phyloP scores from a whole-genome alignment of 2,888 invertebrate genomes.

The Caenorhabditis uteleia region DNA sequence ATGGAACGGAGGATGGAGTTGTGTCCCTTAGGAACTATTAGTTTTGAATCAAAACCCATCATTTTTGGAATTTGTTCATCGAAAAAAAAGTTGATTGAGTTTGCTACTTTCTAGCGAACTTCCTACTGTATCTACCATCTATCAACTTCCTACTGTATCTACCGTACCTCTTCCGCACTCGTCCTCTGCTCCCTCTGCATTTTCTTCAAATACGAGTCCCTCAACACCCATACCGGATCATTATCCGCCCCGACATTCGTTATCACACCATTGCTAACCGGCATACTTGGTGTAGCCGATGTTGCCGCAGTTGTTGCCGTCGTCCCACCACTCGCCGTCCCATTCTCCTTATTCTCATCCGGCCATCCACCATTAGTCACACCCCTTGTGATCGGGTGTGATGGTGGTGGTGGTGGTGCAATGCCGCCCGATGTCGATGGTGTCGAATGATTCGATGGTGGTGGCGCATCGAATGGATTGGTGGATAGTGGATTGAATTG shows the following conservation, averaged over 20 bases:
- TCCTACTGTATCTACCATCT: too few relatives aligned
- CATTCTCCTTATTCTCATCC: constrained; percentile 50
- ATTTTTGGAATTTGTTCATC: too few relatives aligned
- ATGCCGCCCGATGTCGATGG: constrained; percentile 10
- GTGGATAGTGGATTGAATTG: constrained; percentile 1
- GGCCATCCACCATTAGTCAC: constrained; percentile 24
- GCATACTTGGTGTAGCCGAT: constrained; percentile 4
- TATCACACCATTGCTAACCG: neutral
- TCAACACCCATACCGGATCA: constrained; percentile 66
- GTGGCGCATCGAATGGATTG: constrained; percentile 24
- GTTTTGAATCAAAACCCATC: neutral
- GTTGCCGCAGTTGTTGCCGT: constrained; percentile 3
- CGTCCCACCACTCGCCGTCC: constrained; percentile 2
- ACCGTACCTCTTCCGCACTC: constrained; percentile 21
- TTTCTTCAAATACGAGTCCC: constrained; percentile 66
- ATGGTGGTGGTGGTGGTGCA: constrained; percentile 50
- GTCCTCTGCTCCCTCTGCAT: constrained; percentile 61
- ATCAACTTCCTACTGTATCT: neutral
- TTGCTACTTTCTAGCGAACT: too few relatives aligned
- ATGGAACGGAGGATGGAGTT: too few relatives aligned
- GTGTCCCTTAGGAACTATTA: too few relatives aligned
- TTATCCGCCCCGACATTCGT: constrained; percentile 10
- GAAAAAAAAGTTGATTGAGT: too few relatives aligned
- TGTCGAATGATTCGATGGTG: constrained; percentile 11
- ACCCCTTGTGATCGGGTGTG: constrained; percentile 40